Evolutionary conservation across 2,797 vertebrate species (phyloP), one percentile per base, ranked within the genome.

Genomic region (Sebastes oblongus): DNA sequence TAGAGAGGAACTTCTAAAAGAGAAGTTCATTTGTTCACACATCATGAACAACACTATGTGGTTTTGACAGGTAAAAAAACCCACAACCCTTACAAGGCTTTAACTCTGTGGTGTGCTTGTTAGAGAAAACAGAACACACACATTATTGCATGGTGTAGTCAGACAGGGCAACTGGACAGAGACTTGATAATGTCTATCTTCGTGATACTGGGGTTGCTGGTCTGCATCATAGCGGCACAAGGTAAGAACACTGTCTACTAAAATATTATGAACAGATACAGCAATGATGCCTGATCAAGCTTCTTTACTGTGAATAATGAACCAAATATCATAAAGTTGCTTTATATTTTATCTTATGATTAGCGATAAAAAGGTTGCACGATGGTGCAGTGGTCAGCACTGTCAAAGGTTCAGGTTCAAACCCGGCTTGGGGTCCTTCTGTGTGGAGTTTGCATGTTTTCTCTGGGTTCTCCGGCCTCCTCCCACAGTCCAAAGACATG

Each of bases 21-120:
- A 52, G 9, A 34, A 36, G 14, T 1, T 7, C 0, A 9, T 25
- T 1, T 24, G 0, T 2, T 11, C 0, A 5, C 0, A 5, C 2
- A 25, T 8, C 9, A 12, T 46, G 18, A 58, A 1, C 11, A 3
- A 50, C 0, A 0, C 13, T 2, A 0, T 74, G 36, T 67, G 64
- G 64, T 34, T 76, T 66, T 27, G 1, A 59, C 18, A 18, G 24
- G 8, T 0, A 11, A 34, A 34, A 12, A 75, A 30, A 12, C 3
- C 9, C 6, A 8, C 1, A 30, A 0, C n/a, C 9, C 0, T 1
- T 34, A 10, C 34, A 34, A 11, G 34, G 10, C 34, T 34, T 34
- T 36, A 36, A 36, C 22, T 2, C 67, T 8, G 18, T 29, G 1
- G 10, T 22, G 55, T 22, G 20, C 29, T 30, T 30, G 29, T 30